Percentiles rank a stretch among this genome's conserved stretches.
These are phyloP conservation scores for Callospermophilus lateralis DNA, from an alignment of 2,113 vertebrate species.

Conservation along the genomic window DNA sequence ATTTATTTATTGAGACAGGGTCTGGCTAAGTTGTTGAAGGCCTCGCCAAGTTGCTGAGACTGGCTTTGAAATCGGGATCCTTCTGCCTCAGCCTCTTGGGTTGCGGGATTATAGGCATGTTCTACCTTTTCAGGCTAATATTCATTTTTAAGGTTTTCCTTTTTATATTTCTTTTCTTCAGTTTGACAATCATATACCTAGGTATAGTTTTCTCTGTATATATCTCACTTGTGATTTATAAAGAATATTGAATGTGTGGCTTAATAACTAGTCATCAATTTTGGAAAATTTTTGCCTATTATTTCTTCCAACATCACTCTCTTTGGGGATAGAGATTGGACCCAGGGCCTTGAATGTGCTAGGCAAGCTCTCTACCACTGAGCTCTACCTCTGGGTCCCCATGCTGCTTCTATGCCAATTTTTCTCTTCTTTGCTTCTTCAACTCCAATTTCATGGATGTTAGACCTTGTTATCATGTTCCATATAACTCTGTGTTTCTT, in stretches of 20 bases:
- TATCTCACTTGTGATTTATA: neutral
- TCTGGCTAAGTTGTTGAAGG: too few relatives aligned
- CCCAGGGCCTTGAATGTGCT: neutral
- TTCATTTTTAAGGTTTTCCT: neutral
- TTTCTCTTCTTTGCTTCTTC: neutral
- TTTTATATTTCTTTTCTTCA: constrained; percentile 14
- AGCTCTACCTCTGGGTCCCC: neutral
- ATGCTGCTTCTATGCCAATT: neutral
- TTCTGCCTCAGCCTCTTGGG: too few relatives aligned
- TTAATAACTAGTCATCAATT: neutral
- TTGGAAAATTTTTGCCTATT: neutral
- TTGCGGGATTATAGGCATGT: too few relatives aligned
- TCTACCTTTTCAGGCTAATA: too few relatives aligned
- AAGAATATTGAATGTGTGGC: neutral
- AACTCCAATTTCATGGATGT: neutral
- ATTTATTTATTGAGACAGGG: too few relatives aligned
- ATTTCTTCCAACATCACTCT: neutral
- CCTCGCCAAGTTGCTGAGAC: too few relatives aligned
- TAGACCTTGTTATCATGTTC: neutral
- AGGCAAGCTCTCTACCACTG: neutral
- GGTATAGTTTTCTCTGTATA: neutral
- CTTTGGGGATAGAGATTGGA: neutral
- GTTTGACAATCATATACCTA: neutral
- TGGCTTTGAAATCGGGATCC: too few relatives aligned
- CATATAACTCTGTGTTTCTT: neutral